Evolutionary conservation across 1,140 invertebrate genomes (phyloP), one percentile per base, ranked within the genome.

Genomic region (Lordiphosa collinella): DNA sequence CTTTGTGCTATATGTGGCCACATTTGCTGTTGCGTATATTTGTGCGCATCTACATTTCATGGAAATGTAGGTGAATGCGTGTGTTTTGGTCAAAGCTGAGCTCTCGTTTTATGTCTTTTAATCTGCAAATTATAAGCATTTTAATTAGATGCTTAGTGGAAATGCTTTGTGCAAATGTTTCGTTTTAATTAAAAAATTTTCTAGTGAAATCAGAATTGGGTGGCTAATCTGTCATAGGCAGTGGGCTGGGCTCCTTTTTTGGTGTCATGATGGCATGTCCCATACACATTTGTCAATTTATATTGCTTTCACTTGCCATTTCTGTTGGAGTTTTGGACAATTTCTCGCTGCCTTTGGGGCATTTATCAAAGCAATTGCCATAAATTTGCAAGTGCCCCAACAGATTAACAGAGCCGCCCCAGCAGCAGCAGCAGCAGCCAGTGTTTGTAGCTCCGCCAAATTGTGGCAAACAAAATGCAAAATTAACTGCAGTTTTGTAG

Each of bases 311-410:
- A 46, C 44, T 66, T 66, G 47, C 31, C 32, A 22, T 36, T 18
- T 36, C 43, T 51, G 14, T 36, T 29, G 13, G 1, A 22, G 11
- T 35, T 9, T 31, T 14, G 47, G 32, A 34, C 35, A 55, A 55
- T 78, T 58, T 54, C 48, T 38, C 46, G 53, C 46, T 48, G 48
- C 51, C n/a, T n/a, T 48, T 16, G 36, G 35, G 65, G 63, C 69
- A 62, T 78, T 54, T 60, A 57, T 66, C 56, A 61, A 64, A 62
- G 75, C 70, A 66, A 69, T 80, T 66, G 60, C 75, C 47, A 79
- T 79, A 79, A 79, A 80, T 79, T 79, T 75, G 38, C 52, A 70
- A 75, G 69, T 58, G 53, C 65, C 75, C 75, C 70, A 62, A 66
- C 70, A 67, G 75, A 80, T 80, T 79, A 61, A 69, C 75, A 68